Conservation (phyloP, 2,888 invertebrate genomes). For the Andrena hattorfiana region DNA sequence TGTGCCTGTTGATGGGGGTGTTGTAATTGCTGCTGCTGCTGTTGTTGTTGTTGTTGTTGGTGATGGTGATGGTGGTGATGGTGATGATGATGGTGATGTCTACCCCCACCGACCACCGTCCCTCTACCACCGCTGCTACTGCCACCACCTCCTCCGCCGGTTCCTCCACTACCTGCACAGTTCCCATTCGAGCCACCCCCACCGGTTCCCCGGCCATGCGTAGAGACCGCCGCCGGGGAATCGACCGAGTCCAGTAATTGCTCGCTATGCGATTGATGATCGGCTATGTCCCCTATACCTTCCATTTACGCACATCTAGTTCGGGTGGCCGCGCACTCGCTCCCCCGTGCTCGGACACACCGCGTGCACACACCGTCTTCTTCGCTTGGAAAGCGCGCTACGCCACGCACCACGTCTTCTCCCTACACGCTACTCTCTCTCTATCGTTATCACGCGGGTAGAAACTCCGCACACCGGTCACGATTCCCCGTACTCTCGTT, state of each 20-base stretch:
- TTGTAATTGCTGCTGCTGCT: conserved; percentile 70
- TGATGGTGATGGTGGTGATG: conserved; percentile 81
- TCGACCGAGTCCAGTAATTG: conserved; percentile 85
- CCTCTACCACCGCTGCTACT: conserved; percentile 72
- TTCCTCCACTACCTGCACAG: conserved; percentile 73
- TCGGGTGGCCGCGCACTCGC: conserved; percentile 78
- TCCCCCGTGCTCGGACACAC: conserved; percentile 62
- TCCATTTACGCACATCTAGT: conserved; percentile 85
- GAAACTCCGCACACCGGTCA: background rate
- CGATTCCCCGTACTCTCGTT: background rate
- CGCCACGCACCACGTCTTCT: background rate
- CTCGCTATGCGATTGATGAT: conserved; percentile 85
- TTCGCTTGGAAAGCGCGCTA: background rate
- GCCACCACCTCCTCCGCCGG: conserved; percentile 75
- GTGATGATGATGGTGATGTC: conserved; percentile 80
- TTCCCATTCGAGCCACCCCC: conserved; percentile 82
- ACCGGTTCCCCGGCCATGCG: conserved; percentile 76
- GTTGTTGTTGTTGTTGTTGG: conserved; percentile 79
- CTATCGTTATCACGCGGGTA: background rate
- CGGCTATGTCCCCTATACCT: conserved; percentile 85
- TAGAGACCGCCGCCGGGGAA: conserved; percentile 80
- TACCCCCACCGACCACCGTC: conserved; percentile 80
- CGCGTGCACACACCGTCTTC: conserved; percentile 50
- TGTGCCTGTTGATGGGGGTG: conserved; percentile 77
- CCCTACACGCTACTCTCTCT: background rate